Evolutionary conservation across 2,888 invertebrate species (phyloP).

Genomic region (Nemurella pictetii): DNA sequence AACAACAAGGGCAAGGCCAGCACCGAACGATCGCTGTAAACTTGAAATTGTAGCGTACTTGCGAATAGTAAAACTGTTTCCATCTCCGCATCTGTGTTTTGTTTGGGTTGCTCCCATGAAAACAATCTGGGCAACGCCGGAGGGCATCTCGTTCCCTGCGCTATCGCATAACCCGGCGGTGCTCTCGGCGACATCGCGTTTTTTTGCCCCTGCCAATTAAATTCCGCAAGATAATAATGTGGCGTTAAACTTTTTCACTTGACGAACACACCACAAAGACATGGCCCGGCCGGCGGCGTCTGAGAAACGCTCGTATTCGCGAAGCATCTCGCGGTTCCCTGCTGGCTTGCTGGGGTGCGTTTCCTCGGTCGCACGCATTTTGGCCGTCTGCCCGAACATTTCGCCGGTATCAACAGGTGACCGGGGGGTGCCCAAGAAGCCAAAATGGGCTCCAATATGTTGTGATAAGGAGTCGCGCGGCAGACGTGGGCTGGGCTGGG

Average conservation of each 20-base stretch:
- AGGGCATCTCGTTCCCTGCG: not conserved
- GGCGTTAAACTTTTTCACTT: too few species aligned
- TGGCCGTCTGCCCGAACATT: not conserved
- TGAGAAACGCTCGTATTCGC: too few species aligned
- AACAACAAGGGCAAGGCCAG: not conserved
- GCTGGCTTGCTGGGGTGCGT: too few species aligned
- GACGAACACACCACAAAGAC: too few species aligned
- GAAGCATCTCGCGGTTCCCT: too few species aligned
- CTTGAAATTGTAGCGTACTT: not conserved
- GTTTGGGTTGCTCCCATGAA: not conserved
- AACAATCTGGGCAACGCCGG: not conserved
- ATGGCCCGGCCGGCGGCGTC: too few species aligned
- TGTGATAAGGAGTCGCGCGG: not conserved
- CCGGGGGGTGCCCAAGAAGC: not conserved
- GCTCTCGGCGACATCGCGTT: too few species aligned
- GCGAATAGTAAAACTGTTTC: too few species aligned
- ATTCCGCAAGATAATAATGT: too few species aligned
- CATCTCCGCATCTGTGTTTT: not conserved
- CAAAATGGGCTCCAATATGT: slow-evolving; percentile 1
- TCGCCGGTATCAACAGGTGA: slow-evolving; percentile 17
- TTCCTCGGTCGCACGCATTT: not conserved
- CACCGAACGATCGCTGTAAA: not conserved
- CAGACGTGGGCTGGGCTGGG: too few species aligned
- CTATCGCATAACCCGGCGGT: too few species aligned
- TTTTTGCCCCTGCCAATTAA: too few species aligned